A percentile compares a stretch with the other conserved stretches of the same genome.
Conservation (phyloP, 2,888 invertebrate genomes). For the Dryobotodes eremita region DNA sequence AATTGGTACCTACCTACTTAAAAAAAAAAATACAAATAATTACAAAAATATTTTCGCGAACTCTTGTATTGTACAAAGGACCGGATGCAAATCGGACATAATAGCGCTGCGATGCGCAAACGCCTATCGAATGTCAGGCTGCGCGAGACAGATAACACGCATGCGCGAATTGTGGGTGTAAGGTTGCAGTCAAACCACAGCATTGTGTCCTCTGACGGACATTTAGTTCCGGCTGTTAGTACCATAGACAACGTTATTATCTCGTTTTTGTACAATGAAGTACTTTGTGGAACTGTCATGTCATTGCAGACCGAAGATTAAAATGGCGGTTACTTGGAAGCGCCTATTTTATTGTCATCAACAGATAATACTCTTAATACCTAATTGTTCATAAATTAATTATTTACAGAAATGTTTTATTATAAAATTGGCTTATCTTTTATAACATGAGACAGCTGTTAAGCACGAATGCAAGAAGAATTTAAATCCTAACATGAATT, state of each 20-base stretch:
- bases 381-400: constrained; percentile 1
- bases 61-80: constrained; percentile 66
- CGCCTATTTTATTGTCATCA: constrained; percentile 21
- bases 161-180: constrained; percentile 76
- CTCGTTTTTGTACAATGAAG: constrained; percentile 48
- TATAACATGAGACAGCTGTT: no score
- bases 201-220: constrained; percentile 78
- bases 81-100: constrained; percentile 75
- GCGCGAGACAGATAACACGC: constrained; percentile 71
- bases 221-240: constrained; percentile 82
- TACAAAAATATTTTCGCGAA: constrained; percentile 48
- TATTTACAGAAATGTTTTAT: not conserved
- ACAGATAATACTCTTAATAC: not conserved
- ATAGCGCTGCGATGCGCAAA: constrained; percentile 77
- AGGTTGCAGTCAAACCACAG: constrained; percentile 84
- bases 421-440: no score
- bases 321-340: constrained; percentile 37
- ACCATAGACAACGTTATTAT: constrained; percentile 54
- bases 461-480: not conserved
- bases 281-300: constrained; percentile 34
- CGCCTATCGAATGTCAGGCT: constrained; percentile 78
- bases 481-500: not conserved
- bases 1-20: not conserved
- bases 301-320: constrained; percentile 31
- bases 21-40: constrained; percentile 1